Evolutionary conservation across 92 coral and sea anemone species (phyloP).

Genomic region (Parazoanthus swiftii): DNA sequence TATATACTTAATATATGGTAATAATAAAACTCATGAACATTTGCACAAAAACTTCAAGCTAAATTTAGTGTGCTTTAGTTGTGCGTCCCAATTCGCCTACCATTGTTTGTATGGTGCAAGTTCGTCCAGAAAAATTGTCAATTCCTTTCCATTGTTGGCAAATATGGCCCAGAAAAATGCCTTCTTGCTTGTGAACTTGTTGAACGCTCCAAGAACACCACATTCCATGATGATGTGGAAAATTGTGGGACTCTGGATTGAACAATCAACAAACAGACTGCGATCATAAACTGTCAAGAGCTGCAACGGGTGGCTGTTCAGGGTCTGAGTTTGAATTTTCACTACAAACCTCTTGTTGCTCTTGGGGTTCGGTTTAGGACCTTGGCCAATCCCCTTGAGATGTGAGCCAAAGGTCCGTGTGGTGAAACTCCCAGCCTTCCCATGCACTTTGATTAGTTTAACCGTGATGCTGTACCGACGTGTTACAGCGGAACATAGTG

Average conservation of each 20-base stretch:
- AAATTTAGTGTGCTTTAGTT: too few relatives aligned
- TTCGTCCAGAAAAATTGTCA: slow-evolving; percentile 55
- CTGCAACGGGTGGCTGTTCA: slow-evolving; percentile 58
- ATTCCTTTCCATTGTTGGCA: slow-evolving; percentile 43
- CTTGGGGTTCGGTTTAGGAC: slow-evolving; percentile 57
- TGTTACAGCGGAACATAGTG: slow-evolving; percentile 50
- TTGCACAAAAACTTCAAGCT: too few relatives aligned
- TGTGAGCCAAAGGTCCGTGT: slow-evolving; percentile 52
- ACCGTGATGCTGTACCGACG: slow-evolving; percentile 56
- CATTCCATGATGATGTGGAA: slow-evolving; percentile 74
- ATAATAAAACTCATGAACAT: too few relatives aligned
- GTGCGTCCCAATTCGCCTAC: slow-evolving; percentile 35
- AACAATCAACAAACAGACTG: slow-evolving; percentile 44
- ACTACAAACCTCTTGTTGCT: slow-evolving; percentile 65
- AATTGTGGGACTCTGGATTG: slow-evolving; percentile 63
- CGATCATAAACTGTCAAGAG: slow-evolving; percentile 49
- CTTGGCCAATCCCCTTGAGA: slow-evolving; percentile 59
- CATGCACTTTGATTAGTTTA: background rate
- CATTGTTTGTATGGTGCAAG: slow-evolving; percentile 72
- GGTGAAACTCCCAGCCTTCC: background rate
- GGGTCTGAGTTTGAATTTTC: slow-evolving; percentile 56
- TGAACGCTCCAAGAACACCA: slow-evolving; percentile 63
- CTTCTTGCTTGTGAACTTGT: slow-evolving; percentile 66
- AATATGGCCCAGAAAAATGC: slow-evolving; percentile 64
- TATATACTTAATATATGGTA: too few relatives aligned